Evolutionary conservation across 2,888 invertebrate species (phyloP).

Genomic region (Omphaloscelis lunosa): DNA sequence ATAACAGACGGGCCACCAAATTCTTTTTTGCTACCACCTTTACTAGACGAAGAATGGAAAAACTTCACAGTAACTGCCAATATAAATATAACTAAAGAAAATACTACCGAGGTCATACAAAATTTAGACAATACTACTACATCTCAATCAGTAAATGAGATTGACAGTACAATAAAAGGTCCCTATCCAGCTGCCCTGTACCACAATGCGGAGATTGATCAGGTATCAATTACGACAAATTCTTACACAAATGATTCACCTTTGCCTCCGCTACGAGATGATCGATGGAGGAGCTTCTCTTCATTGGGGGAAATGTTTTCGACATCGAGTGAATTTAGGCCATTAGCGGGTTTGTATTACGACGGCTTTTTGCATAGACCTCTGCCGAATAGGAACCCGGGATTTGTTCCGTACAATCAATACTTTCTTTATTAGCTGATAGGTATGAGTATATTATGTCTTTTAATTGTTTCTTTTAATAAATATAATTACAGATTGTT

Average conservation of each 20-base stretch:
- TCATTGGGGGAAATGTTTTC: conserved; percentile 69
- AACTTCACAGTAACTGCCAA: conserved; percentile 70
- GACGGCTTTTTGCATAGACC: conserved; percentile 85
- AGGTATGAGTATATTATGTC: not conserved
- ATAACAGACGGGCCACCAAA: conserved; percentile 44
- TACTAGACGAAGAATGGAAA: conserved; percentile 68
- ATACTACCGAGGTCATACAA: conserved; percentile 38
- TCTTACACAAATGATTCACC: conserved; percentile 77
- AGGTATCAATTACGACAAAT: conserved; percentile 83
- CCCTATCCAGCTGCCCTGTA: conserved; percentile 77
- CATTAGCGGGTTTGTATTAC: conserved; percentile 87
- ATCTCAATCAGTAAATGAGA: conserved; percentile 60
- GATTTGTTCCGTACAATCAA: conserved; percentile 76
- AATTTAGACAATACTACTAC: conserved; percentile 40
- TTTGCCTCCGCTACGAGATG: conserved; percentile 75
- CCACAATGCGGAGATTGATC: conserved; percentile 78
- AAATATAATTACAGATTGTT: not conserved
- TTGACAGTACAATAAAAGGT: conserved; percentile 67
- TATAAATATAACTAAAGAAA: conserved; percentile 47
- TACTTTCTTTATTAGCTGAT: conserved; percentile 62
- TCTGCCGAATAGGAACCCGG: conserved; percentile 73
- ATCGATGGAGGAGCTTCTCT: conserved; percentile 81
- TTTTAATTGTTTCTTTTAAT: not conserved
- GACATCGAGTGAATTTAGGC: conserved; percentile 79
- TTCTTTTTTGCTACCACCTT: conserved; percentile 61